Base-by-base conservation (phyloP, 2,888 invertebrate species). In the Laothoe populi region DNA sequence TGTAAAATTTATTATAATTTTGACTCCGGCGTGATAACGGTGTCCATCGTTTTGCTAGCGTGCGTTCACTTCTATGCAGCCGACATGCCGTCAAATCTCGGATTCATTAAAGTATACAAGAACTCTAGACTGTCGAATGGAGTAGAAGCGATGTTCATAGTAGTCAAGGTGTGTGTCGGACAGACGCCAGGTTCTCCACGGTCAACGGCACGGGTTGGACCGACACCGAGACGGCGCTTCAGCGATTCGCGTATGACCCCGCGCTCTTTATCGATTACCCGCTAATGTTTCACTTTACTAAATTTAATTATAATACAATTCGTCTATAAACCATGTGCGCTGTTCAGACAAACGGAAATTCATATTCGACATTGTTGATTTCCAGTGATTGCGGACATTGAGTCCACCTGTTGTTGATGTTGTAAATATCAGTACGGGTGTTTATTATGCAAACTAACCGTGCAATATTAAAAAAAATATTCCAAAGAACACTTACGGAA, bases 151-250 rank as follows among this genome's bases (percentile, higher is more conserved):
- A 69, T 68, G 70, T 73, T 68, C 70, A 72, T 74, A 76, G 78
- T 83, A 74, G 73, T 79, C 87, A 90, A 91, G 89, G 89, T 86
- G 85, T 83, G 70, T 64, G 69, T 67, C 65, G 26, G 46, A 46
- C 21, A 77, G 69, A 66, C 76, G 84, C 77, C 85, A 83, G 84
- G 82, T 86, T 85, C 80, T 83, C 80, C 79, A 75, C 86, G 88
- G 91, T 90, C 88, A 91, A 88, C 84, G 90, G 83, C 89, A 48
- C 48, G 48, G 58, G 60, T 24, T 88, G 84, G 67, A 78, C 68
- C 79, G 78, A 80, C 82, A 77, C n/a, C n/a, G n/a, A n/a, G n/a
- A n/a, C 84, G 78, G 78, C 81, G 82, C 78, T 82, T 77, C 81
- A 81, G 82, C 82, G 83, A 77, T 83, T 82, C 80, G 74, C 76